phyloP scores from a whole-genome alignment of 1,140 invertebrate genomes.

The Dendrolimus punctatus region DNA sequence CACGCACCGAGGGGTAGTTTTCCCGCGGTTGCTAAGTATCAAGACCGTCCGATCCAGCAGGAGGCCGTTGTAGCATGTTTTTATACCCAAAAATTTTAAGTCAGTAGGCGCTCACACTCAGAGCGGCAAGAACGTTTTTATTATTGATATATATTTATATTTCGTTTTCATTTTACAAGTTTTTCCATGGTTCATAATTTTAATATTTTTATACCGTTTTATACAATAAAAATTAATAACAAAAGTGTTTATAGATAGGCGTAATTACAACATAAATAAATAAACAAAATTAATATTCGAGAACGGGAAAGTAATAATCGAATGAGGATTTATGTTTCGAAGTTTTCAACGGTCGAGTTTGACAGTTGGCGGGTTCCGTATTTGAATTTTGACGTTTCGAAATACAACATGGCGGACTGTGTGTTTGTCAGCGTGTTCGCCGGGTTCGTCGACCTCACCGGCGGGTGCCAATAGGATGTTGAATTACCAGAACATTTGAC shows the following conservation, averaged over 20 bases:
- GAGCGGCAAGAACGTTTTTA: slow-evolving; percentile 68
- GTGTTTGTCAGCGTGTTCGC: slow-evolving; percentile 45
- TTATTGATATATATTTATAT: slow-evolving; percentile 72
- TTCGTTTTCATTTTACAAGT: slow-evolving; percentile 70
- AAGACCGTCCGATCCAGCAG: slow-evolving; percentile 43
- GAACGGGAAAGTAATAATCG: slow-evolving; percentile 3
- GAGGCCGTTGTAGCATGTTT: slow-evolving; percentile 71
- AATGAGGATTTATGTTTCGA: slow-evolving; percentile 6
- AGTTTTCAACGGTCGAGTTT: slow-evolving; percentile 44
- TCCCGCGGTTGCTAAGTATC: slow-evolving; percentile 35
- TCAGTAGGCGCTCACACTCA: slow-evolving; percentile 70
- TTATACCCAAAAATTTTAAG: slow-evolving; percentile 73
- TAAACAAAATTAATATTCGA: slow-evolving; percentile 5
- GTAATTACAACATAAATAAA: slow-evolving; percentile 45
- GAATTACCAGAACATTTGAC: slow-evolving; percentile 65
- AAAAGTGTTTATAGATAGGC: slow-evolving; percentile 64
- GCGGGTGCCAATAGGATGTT: slow-evolving; percentile 47
- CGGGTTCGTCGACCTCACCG: slow-evolving; percentile 47
- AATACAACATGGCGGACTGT: slow-evolving; percentile 57
- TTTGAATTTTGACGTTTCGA: slow-evolving; percentile 61
- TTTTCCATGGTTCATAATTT: slow-evolving; percentile 70
- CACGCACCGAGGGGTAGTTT: slow-evolving; percentile 11
- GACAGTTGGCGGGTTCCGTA: slow-evolving; percentile 59
- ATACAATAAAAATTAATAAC: slow-evolving; percentile 32
- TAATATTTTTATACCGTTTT: slow-evolving; percentile 72